A percentile compares a stretch with the other conserved stretches of the same genome.
These are phyloP conservation scores for Vollenhovia emeryi DNA, from an alignment of 1,140 invertebrate genomes.

Conservation along the genomic window DNA sequence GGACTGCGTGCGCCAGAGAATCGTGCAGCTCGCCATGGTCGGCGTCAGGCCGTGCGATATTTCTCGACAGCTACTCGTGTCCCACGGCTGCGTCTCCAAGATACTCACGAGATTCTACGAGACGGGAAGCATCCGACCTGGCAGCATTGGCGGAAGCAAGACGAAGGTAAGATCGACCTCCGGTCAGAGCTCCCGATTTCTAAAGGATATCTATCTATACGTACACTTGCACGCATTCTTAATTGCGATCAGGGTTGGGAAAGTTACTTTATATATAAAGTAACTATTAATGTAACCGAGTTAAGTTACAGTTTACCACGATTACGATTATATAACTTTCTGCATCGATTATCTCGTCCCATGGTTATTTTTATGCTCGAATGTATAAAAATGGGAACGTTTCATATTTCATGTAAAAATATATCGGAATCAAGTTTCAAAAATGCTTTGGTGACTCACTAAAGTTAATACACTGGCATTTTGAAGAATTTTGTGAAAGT, in stretches of 20 bases:
- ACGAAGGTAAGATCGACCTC: slow-evolving; percentile 90
- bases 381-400: background rate
- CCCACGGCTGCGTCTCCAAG: slow-evolving; percentile 98
- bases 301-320: too few relatives aligned
- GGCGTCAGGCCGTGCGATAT: slow-evolving; percentile 98
- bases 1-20: slow-evolving; percentile 96
- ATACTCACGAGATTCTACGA: slow-evolving; percentile 98
- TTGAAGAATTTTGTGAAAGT: too few relatives aligned
- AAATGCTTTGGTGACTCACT: background rate
- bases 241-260: background rate
- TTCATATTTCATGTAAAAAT: slow-evolving; percentile 13
- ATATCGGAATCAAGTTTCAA: background rate
- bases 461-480: too few relatives aligned
- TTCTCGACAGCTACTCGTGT: slow-evolving; percentile 96
- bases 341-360: background rate
- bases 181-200: background rate
- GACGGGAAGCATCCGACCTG: slow-evolving; percentile 96
- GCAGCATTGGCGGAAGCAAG: slow-evolving; percentile 95
- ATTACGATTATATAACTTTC: too few relatives aligned
- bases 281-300: too few relatives aligned
- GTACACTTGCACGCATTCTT: background rate
- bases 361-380: background rate
- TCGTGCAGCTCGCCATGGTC: slow-evolving; percentile 96
- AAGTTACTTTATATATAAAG: too few relatives aligned
- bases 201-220: background rate